These are phyloP conservation scores for Platalea minor DNA, from an alignment of 2,797 vertebrate genomes.

Conservation along the genomic window DNA sequence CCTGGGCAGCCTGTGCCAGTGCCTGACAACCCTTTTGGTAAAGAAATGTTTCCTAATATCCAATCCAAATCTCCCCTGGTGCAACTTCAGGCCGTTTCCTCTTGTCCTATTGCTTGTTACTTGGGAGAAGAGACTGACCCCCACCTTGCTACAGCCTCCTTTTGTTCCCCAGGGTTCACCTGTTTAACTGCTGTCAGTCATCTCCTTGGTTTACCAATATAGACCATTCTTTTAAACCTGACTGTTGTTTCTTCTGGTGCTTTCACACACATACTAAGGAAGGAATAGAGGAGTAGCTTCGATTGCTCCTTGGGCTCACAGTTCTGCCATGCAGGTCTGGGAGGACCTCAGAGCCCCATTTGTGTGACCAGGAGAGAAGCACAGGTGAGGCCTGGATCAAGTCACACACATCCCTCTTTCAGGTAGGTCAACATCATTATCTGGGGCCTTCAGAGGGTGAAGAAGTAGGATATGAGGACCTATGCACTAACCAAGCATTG, in stretches of 20 bases:
- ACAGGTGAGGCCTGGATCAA: neutral
- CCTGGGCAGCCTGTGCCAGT: no score
- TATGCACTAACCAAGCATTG: neutral
- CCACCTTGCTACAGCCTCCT: no score
- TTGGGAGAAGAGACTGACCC: no score
- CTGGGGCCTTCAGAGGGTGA: neutral
- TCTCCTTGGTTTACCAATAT: neutral
- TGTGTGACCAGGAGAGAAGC: neutral
- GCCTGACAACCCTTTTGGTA: no score
- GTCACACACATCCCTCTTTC: neutral
- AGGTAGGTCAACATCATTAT: neutral
- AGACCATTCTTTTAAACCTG: neutral
- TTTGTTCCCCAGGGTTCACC: neutral
- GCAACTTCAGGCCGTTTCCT: no score
- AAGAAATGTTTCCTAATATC: no score
- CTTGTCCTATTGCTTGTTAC: no score
- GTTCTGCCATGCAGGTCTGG: neutral
- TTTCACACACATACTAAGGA: neutral
- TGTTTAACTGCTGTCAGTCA: neutral
- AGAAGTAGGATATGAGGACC: neutral
- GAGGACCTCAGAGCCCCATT: neutral
- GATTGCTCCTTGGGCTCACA: neutral
- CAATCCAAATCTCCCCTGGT: no score
- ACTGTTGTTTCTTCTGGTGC: neutral
- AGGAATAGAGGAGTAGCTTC: neutral